phyloP scores from a whole-genome alignment of 2,113 vertebrate species.

The Chauna torquata region DNA sequence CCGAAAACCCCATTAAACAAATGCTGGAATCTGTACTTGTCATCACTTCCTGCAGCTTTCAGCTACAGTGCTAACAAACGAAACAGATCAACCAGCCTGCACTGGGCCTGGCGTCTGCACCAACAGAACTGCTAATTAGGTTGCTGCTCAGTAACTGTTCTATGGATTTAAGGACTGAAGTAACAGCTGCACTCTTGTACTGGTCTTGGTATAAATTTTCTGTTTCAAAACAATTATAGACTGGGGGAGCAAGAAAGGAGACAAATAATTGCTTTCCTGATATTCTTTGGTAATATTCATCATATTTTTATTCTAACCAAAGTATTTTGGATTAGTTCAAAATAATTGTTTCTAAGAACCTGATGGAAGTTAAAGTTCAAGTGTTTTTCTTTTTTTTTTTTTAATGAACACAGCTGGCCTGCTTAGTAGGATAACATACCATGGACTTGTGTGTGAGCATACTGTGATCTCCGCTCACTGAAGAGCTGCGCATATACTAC shows the following conservation, averaged over 20 bases:
- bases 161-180: not conserved
- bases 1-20: not conserved
- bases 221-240: constrained; percentile 23
- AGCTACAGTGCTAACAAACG: not conserved
- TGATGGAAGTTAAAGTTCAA: not conserved
- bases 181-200: constrained; percentile 16
- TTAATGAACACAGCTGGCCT: not conserved
- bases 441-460: not conserved
- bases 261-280: not conserved
- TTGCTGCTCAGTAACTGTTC: not conserved
- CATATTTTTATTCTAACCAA: not conserved
- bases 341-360: not conserved
- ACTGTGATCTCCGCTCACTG: not conserved
- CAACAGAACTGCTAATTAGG: not conserved
- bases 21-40: not conserved
- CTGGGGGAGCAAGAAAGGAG: not conserved
- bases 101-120: not conserved
- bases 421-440: accelerated
- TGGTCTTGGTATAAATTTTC: not conserved
- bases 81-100: not conserved
- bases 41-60: not conserved
- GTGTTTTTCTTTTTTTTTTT: no score
- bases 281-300: not conserved
- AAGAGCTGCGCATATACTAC: not conserved
- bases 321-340: not conserved